phyloP scores from a whole-genome alignment of 1,140 invertebrate genomes.

The Tyrophagus putrescentiae region DNA sequence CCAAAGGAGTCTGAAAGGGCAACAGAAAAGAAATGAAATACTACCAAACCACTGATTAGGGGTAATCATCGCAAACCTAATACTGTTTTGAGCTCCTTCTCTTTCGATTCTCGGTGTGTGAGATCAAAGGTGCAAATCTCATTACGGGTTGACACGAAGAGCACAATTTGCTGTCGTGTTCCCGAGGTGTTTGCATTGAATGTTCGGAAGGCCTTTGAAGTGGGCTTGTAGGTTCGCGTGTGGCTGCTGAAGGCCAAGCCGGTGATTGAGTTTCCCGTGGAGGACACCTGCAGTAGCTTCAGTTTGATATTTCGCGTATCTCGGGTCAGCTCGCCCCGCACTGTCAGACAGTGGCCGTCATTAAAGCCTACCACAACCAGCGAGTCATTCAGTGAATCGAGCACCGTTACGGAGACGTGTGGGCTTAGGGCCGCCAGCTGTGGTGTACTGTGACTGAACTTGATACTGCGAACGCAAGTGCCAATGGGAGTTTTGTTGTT shows the following conservation, averaged over 20 bases:
- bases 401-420: slow-evolving; percentile 41
- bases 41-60: slow-evolving; percentile 18
- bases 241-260: slow-evolving; percentile 6
- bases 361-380: slow-evolving; percentile 71
- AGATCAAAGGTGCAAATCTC: slow-evolving; percentile 53
- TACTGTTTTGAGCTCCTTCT: slow-evolving; percentile 43
- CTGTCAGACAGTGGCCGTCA: slow-evolving; percentile 66
- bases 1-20: slow-evolving; percentile 37
- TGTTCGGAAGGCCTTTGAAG: too few relatives aligned
- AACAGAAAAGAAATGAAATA: too few relatives aligned
- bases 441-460: not conserved
- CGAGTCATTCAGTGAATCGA: slow-evolving; percentile 65
- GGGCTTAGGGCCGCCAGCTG: not conserved
- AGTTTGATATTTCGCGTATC: slow-evolving; percentile 37
- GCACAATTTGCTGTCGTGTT: slow-evolving; percentile 36
- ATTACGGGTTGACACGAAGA: slow-evolving; percentile 52
- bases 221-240: too few relatives aligned
- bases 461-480: too few relatives aligned
- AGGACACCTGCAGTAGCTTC: not conserved
- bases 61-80: slow-evolving; percentile 16
- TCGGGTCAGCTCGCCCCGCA: slow-evolving; percentile 56
- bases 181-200: not conserved
- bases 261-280: slow-evolving; percentile 9
- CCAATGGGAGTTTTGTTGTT: too few relatives aligned
- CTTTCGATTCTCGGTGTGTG: slow-evolving; percentile 34